Evolutionary conservation across 2,113 vertebrate species (phyloP), one percentile per base, ranked within the genome.

Genomic region (Brachyhypopomus gauderio): DNA sequence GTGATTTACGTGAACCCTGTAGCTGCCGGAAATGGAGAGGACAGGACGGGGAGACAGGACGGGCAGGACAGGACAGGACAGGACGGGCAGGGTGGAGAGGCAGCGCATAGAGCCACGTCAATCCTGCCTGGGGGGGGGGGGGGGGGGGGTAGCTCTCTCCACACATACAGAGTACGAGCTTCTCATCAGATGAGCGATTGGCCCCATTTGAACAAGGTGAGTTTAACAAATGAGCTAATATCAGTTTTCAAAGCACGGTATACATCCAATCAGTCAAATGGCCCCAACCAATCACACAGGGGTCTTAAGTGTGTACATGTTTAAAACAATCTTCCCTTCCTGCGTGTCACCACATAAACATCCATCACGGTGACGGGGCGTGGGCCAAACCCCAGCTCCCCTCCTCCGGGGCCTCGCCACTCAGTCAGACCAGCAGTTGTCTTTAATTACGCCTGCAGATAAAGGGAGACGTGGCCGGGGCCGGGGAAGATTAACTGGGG

Each of bases 381-480:
- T 87, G 63, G 89, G 87, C 86, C 83, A 86, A 87, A 87, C 90
- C 90, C 84, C 86, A 84, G 88, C 92, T 93, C 92, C 92, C 91
- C 91, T 89, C 91, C 90, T 84, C 87, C 84, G 90, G 90, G 93
- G 93, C 88, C 88, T 88, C 83, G 76, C 89, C 86, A 90, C 91
- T 91, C 93, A 93, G 92, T 91, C 92, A 90, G 86, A 90, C 87
- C 87, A 92, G 89, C 92, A 91, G 92, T 89, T 93, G 92, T 93
- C 93, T 95, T 93, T 94, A 92, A 93, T 94, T 94, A 93, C 89
- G 88, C 91, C 91, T 86, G 88, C 55, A 93, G 93, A 94, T 94
- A 94, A 92, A 92, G 89, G 83, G 92, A 89, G 91, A 90, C 88
- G 93, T 93, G 93, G 90, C 90, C 90, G 91, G 93, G 92, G 93